A percentile compares a stretch with the other conserved stretches of the same genome.
Conservation (phyloP, 2,888 invertebrate species). For the Torymus tubicola region DNA sequence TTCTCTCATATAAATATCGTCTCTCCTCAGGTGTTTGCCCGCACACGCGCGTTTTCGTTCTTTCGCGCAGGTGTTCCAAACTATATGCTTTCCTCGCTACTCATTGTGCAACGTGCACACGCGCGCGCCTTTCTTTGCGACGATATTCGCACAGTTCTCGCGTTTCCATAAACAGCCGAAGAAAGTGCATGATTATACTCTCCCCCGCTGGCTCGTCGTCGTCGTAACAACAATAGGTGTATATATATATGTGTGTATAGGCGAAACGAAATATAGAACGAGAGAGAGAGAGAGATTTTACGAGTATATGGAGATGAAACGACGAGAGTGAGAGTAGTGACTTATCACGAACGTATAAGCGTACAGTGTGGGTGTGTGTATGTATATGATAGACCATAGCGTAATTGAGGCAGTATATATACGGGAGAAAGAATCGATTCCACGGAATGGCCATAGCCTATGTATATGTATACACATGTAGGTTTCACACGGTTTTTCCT, state of each 20-base stretch:
- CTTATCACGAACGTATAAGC: no score
- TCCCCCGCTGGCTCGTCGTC: not conserved
- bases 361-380: no score
- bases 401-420: no score
- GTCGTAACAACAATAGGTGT: slow-evolving; percentile 33
- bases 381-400: no score
- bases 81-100: slow-evolving; percentile 20
- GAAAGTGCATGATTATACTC: slow-evolving; percentile 63
- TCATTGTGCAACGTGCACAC: slow-evolving; percentile 49
- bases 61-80: slow-evolving; percentile 40
- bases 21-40: slow-evolving; percentile 12
- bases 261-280: not conserved
- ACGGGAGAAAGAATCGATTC: no score
- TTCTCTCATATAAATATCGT: slow-evolving; percentile 40
- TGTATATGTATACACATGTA: no score
- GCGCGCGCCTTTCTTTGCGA: slow-evolving; percentile 45
- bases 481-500: no score
- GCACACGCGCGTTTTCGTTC: not conserved
- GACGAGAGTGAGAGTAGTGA: slow-evolving; percentile 29
- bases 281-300: slow-evolving; percentile 20
- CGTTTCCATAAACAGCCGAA: slow-evolving; percentile 73
- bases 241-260: no score
- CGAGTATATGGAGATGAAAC: slow-evolving; percentile 31
- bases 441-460: no score
- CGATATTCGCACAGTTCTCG: slow-evolving; percentile 72